phyloP scores from a whole-genome alignment of 2,888 invertebrate species.

The Argyresthia albistria region DNA sequence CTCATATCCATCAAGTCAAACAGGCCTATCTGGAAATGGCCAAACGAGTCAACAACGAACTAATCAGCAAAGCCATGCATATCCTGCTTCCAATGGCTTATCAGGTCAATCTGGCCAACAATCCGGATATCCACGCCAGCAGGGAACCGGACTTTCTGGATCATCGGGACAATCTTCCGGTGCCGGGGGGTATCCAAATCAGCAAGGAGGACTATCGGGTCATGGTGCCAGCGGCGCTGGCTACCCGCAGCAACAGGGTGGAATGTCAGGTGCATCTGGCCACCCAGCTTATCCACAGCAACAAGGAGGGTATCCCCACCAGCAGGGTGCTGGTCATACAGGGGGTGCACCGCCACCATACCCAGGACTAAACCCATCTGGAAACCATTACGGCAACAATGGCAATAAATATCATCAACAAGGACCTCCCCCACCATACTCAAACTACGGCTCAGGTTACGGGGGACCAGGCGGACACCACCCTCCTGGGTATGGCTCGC shows the following conservation, averaged over 20 bases:
- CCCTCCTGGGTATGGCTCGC: conserved; percentile 32
- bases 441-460: conserved; percentile 28
- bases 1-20: conserved; percentile 20
- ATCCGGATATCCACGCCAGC: conserved; percentile 1
- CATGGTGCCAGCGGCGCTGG: conserved; percentile 14
- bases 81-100: conserved; percentile 9
- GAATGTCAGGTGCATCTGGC: conserved; percentile 14
- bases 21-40: conserved; percentile 15
- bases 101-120: conserved; percentile 2
- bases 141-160: conserved; percentile 6
- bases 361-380: conserved; percentile 1
- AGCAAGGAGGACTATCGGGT: conserved; percentile 9
- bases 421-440: conserved; percentile 45
- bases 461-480: conserved; percentile 8
- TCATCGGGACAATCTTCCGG: neutral
- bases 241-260: conserved; percentile 24
- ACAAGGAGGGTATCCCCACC: neutral
- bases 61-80: conserved; percentile 21
- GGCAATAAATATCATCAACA: conserved; percentile 36
- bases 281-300: neutral
- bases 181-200: conserved; percentile 5
- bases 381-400: conserved; percentile 2
- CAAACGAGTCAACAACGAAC: conserved; percentile 23
- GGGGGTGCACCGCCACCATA: conserved; percentile 11
- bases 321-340: neutral